Percentiles rank a stretch among this genome's conserved stretches.
These are phyloP conservation scores for human (Homo sapiens) DNA, from an alignment of 2,113 vertebrate species.

Conservation along the genomic window DNA sequence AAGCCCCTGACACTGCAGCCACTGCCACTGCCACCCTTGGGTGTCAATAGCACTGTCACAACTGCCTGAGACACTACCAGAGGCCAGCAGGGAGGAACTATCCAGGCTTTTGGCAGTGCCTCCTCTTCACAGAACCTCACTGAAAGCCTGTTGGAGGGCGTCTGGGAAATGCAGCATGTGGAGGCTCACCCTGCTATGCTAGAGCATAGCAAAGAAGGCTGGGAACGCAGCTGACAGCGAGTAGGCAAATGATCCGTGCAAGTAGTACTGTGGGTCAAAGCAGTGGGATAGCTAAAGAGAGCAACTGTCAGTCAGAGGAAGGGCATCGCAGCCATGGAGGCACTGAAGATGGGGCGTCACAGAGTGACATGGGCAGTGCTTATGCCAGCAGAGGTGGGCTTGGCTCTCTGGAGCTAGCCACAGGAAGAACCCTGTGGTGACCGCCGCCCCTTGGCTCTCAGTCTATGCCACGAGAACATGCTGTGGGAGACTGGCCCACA, in stretches of 20 bases:
- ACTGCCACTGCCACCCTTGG: accelerated
- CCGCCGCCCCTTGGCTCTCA: not conserved
- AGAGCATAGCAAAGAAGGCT: not conserved
- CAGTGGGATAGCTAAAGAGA: not conserved
- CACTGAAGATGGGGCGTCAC: accelerated
- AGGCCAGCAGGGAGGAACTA: not conserved
- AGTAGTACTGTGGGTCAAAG: not conserved
- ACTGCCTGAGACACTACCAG: not conserved
- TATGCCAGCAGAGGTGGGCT: accelerated
- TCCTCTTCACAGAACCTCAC: not conserved
- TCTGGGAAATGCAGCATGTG: not conserved
- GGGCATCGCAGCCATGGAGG: not conserved
- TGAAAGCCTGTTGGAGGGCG: not conserved
- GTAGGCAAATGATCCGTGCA: not conserved
- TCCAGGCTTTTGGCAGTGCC: too few relatives aligned
- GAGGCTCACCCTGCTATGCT: accelerated
- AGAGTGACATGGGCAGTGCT: not conserved
- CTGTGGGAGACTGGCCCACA: not conserved
- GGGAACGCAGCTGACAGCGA: not conserved
- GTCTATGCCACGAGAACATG: not conserved
- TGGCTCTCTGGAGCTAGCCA: not conserved
- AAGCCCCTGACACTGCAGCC: not conserved
- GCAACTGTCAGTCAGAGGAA: not conserved
- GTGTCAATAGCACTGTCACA: not conserved
- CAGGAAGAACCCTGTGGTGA: not conserved